phyloP scores from a whole-genome alignment of 2,113 vertebrate species.

The Cynoglossus semilaevis region DNA sequence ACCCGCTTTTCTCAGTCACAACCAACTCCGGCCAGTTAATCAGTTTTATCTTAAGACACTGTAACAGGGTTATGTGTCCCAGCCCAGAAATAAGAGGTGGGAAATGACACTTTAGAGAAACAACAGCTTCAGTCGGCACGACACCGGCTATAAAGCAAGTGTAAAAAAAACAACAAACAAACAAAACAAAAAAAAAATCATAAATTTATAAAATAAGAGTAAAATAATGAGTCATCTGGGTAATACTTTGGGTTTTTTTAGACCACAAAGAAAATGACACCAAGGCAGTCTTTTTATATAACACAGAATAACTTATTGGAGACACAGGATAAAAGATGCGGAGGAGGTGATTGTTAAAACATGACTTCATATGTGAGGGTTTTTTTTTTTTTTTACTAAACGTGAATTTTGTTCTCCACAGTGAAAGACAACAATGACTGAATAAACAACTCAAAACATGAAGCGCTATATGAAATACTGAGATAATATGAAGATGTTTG shows the following conservation, averaged over 20 bases:
- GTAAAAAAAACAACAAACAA: constrained; percentile 22
- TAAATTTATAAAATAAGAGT: constrained; percentile 6
- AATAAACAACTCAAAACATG: no score
- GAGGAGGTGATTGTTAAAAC: no score
- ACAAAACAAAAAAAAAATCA: constrained; percentile 23
- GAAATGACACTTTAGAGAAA: constrained; percentile 11
- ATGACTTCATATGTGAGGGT: no score
- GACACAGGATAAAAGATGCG: no score
- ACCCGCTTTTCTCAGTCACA: constrained; percentile 4
- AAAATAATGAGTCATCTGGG: neutral
- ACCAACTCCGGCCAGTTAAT: constrained; percentile 22
- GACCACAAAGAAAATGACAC: neutral
- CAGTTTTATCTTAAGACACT: constrained; percentile 13
- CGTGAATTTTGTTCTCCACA: neutral
- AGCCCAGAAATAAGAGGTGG: constrained; percentile 1
- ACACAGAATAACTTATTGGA: no score
- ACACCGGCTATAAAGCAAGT: neutral
- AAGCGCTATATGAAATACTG: no score
- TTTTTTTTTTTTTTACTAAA: no score
- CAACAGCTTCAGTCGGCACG: neutral
- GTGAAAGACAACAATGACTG: no score
- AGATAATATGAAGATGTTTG: no score
- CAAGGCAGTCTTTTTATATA: neutral
- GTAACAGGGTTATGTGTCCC: constrained; percentile 20
- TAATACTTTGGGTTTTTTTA: neutral